phyloP scores from a whole-genome alignment of 2,113 vertebrate species.

The Grammomys dolichurus region DNA sequence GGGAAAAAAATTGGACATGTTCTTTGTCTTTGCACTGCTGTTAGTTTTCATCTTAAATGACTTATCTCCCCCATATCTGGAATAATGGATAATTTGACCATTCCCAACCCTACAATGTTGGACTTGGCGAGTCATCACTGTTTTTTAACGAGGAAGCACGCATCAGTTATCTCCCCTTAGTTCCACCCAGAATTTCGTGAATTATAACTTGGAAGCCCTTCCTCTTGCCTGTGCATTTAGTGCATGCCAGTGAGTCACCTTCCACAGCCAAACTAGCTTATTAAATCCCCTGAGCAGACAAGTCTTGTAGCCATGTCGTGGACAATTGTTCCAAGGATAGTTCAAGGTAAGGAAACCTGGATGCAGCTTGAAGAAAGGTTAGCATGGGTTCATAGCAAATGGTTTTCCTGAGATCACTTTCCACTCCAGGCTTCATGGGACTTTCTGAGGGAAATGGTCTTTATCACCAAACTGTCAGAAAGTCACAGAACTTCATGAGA shows the following conservation, averaged over 20 bases:
- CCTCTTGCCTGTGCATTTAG: not conserved
- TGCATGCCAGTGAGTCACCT: not conserved
- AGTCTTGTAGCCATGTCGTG: not conserved
- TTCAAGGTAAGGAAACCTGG: constrained; percentile 23
- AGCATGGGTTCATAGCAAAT: not conserved
- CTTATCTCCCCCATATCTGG: not conserved
- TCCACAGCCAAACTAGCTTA: constrained; percentile 39
- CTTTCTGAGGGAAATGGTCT: constrained; percentile 40
- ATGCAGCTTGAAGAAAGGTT: not conserved
- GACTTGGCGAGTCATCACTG: not conserved
- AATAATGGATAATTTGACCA: not conserved
- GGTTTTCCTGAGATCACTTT: constrained; percentile 44
- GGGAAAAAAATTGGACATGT: not conserved
- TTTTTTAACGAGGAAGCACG: not conserved
- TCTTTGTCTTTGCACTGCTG: not conserved
- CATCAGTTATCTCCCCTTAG: not conserved
- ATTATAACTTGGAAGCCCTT: not conserved
- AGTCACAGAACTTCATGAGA: not conserved
- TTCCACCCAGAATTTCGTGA: not conserved
- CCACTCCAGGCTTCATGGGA: not conserved
- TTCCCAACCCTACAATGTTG: not conserved
- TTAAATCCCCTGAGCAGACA: not conserved
- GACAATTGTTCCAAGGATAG: not conserved
- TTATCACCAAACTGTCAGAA: constrained; percentile 7
- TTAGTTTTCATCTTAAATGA: not conserved